A percentile compares a stretch with the other conserved stretches of the same genome.
Conservation (phyloP, 2,113 vertebrate genomes). For the Atrichornis clamosus region DNA sequence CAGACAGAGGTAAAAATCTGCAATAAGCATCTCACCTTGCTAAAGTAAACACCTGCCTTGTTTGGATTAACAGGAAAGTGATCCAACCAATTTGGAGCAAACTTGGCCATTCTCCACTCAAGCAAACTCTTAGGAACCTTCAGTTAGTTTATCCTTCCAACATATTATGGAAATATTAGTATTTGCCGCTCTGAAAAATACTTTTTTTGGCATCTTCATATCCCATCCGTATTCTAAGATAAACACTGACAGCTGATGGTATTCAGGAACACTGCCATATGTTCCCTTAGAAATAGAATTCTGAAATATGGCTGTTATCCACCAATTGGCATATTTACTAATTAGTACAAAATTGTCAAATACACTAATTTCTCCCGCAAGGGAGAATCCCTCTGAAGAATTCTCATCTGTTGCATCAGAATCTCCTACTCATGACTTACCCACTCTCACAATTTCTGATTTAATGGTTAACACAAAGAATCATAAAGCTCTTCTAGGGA, state of each 20-base stretch:
- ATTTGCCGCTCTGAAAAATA: slow-evolving; percentile 21
- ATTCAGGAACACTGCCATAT: slow-evolving; percentile 31
- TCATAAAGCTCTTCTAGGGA: neutral
- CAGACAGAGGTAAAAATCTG: neutral
- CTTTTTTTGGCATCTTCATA: slow-evolving; percentile 51
- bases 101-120: slow-evolving; percentile 30
- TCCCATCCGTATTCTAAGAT: slow-evolving; percentile 41
- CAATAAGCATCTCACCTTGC: slow-evolving; percentile 2
- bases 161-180: slow-evolving; percentile 53
- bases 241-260: slow-evolving; percentile 51
- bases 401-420: neutral
- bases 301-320: neutral
- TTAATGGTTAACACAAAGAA: slow-evolving; percentile 48
- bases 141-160: slow-evolving; percentile 35
- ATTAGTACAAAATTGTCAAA: slow-evolving; percentile 12
- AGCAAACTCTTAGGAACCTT: neutral
- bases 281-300: slow-evolving; percentile 29
- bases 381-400: neutral
- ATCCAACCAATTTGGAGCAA: slow-evolving; percentile 1
- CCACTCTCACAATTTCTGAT: neutral
- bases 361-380: neutral
- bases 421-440: neutral
- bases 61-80: neutral
- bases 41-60: slow-evolving; percentile 8
- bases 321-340: neutral